Evolutionary conservation across 1,140 invertebrate genomes (phyloP).

Genomic region (Whitmania pigra): DNA sequence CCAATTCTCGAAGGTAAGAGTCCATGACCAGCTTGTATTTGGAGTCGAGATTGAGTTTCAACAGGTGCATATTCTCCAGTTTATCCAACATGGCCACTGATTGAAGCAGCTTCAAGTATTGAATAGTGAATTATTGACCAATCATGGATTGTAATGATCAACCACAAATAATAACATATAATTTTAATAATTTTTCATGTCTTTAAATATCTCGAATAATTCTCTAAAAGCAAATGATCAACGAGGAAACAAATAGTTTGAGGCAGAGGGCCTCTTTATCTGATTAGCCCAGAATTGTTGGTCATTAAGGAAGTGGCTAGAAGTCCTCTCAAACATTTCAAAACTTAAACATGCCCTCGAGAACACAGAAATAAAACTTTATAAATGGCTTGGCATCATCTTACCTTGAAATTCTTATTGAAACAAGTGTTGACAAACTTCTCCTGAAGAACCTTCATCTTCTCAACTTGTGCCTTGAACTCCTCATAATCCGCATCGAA

Average conservation of each 20-base stretch:
- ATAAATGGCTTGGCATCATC: slow-evolving; percentile 19
- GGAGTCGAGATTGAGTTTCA: slow-evolving; percentile 47
- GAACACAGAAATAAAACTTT: neutral
- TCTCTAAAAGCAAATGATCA: too few relatives aligned
- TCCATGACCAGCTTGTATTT: slow-evolving; percentile 70
- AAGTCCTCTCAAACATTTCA: too few relatives aligned
- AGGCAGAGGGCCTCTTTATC: too few relatives aligned
- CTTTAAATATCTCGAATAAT: too few relatives aligned
- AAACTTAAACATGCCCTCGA: too few relatives aligned
- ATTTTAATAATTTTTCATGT: too few relatives aligned
- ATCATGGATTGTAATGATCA: too few relatives aligned
- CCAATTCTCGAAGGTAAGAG: slow-evolving; percentile 71
- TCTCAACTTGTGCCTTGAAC: slow-evolving; percentile 60
- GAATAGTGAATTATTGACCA: too few relatives aligned
- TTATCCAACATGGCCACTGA: slow-evolving; percentile 39
- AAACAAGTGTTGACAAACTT: slow-evolving; percentile 43
- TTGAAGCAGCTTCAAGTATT: slow-evolving; percentile 27
- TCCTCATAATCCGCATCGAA: slow-evolving; percentile 72
- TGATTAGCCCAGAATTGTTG: too few relatives aligned
- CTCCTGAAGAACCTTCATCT: slow-evolving; percentile 36
- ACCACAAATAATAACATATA: too few relatives aligned
- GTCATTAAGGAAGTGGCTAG: too few relatives aligned
- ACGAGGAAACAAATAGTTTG: too few relatives aligned
- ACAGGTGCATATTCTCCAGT: slow-evolving; percentile 39
- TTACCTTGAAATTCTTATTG: slow-evolving; percentile 37